A percentile compares a stretch with the other conserved stretches of the same genome.
Evolutionary conservation across 2,113 vertebrate species (phyloP).

Genomic region (Mandrillus leucophaeus): DNA sequence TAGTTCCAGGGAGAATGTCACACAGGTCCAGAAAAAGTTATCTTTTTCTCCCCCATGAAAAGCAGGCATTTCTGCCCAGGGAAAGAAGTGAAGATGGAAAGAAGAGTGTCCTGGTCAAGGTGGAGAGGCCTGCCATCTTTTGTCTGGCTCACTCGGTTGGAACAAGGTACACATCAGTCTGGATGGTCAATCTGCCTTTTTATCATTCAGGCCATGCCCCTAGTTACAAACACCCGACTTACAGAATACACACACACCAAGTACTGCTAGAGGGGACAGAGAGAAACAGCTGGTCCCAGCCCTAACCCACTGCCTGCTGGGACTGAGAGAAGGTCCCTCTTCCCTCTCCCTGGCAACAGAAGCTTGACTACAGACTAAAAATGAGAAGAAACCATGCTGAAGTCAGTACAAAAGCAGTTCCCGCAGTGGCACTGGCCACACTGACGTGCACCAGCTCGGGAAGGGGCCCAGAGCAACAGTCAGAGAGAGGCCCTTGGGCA

Average conservation of each 20-base stretch:
- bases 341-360: not conserved
- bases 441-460: not conserved
- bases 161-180: not conserved
- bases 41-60: not conserved
- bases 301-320: not conserved
- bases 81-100: not conserved
- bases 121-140: not conserved
- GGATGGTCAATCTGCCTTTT: not conserved
- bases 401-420: not conserved
- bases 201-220: not conserved
- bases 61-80: not conserved
- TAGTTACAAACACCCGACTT: not conserved
- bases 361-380: not conserved
- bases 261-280: not conserved
- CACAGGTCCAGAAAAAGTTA: not conserved
- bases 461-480: not conserved
- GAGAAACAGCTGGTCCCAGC: not conserved
- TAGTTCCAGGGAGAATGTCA: not conserved
- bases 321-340: not conserved
- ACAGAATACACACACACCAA: not conserved
- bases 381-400: not conserved
- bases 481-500: not conserved
- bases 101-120: not conserved
- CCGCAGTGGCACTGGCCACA: not conserved
- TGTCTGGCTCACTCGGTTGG: not conserved